phyloP scores from a whole-genome alignment of 2,797 vertebrate genomes.

The Xiphophorus birchmanni region DNA sequence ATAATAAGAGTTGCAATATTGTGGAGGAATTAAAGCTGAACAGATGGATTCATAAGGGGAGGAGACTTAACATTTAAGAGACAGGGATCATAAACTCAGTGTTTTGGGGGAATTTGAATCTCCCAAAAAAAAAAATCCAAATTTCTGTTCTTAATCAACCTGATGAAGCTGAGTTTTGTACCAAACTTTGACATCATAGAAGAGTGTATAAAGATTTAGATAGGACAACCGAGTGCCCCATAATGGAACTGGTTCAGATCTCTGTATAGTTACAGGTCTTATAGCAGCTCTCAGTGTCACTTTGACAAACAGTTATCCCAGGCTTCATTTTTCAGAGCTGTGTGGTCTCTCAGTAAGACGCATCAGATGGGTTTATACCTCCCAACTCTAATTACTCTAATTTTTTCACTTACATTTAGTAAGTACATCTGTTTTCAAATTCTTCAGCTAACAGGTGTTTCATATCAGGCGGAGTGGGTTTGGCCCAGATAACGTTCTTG shows the following conservation, averaged over 20 bases:
- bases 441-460: not conserved
- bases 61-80: slow-evolving; percentile 7
- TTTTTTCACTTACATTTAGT: not conserved
- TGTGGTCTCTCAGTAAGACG: not conserved
- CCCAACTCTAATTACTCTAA: not conserved
- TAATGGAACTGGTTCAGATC: not conserved
- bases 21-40: slow-evolving; percentile 1
- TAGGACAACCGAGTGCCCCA: not conserved
- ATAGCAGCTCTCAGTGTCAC: not conserved
- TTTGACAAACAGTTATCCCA: not conserved
- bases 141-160: slow-evolving; percentile 3
- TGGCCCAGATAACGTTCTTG: not conserved
- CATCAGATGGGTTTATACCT: not conserved
- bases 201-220: not conserved
- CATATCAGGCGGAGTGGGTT: not conserved
- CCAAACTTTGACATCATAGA: no score
- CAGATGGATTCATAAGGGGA: not conserved
- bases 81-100: not conserved
- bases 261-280: not conserved
- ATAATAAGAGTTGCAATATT: slow-evolving; percentile 1
- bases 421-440: not conserved
- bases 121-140: not conserved
- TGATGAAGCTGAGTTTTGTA: not conserved
- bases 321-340: not conserved
- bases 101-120: not conserved